Evolutionary conservation across 35 echinoderm and acorn worm species (phyloP).

Genomic region (Apostichopus japonicus): DNA sequence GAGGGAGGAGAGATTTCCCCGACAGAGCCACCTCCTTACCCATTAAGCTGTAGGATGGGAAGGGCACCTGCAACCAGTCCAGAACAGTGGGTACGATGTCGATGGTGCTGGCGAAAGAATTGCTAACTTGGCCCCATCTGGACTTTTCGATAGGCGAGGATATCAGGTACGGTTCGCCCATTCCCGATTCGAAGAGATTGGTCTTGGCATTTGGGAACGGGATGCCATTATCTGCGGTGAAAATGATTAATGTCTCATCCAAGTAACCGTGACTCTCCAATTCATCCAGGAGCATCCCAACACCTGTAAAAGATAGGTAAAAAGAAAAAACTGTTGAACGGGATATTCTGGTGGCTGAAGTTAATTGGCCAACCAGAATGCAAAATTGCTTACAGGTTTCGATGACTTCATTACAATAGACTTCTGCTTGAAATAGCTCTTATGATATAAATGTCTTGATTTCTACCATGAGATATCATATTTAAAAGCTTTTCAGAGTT

Average conservation of each 20-base stretch:
- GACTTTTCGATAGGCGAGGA: slow-evolving; percentile 65
- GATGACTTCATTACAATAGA: too few species aligned
- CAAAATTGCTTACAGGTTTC: too few species aligned
- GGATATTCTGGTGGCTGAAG: too few species aligned
- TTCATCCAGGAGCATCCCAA: slow-evolving; percentile 84
- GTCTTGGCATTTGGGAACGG: slow-evolving; percentile 96
- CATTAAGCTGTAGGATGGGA: slow-evolving; percentile 46
- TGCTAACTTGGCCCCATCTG: slow-evolving; percentile 86
- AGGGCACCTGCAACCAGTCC: slow-evolving; percentile 77
- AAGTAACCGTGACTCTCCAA: slow-evolving; percentile 74
- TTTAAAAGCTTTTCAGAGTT: too few species aligned
- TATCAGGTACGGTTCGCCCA: slow-evolving; percentile 90
- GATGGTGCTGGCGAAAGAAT: slow-evolving; percentile 74
- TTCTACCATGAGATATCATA: too few species aligned
- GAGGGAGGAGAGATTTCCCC: slow-evolving; percentile 79
- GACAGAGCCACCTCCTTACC: slow-evolving; percentile 62
- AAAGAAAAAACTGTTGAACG: too few species aligned
- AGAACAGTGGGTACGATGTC: slow-evolving; percentile 91
- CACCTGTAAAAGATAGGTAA: slow-evolving; percentile 46
- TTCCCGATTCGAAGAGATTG: slow-evolving; percentile 91
- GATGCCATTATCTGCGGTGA: slow-evolving; percentile 90
- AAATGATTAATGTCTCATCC: slow-evolving; percentile 87
- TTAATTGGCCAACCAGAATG: too few species aligned
- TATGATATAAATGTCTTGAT: too few species aligned
- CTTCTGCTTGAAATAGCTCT: too few species aligned